These are phyloP conservation scores for Cololabis saira DNA, from an alignment of 2,113 vertebrate species.

Conservation along the genomic window DNA sequence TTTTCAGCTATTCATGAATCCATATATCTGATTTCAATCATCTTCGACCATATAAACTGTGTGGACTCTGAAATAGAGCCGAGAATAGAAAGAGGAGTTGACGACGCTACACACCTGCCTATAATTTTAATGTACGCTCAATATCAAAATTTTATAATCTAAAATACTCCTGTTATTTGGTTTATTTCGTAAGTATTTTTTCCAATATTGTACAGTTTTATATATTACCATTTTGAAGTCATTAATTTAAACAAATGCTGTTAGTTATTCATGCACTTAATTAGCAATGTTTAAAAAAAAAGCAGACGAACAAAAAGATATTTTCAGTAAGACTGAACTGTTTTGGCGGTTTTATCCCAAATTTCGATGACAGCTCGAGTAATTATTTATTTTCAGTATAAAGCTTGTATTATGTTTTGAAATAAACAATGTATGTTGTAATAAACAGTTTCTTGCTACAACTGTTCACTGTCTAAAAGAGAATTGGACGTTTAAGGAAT, in stretches of 20 bases:
- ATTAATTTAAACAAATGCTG: constrained; percentile 98
- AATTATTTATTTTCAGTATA: constrained; percentile 99
- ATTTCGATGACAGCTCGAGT: constrained; percentile 92
- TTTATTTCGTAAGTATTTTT: constrained; percentile 88
- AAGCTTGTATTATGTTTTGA: constrained; percentile 95
- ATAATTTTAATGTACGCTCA: constrained; percentile 84
- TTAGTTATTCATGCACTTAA: constrained; percentile 98
- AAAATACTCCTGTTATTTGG: constrained; percentile 83
- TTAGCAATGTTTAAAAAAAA: constrained; percentile 84
- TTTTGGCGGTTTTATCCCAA: constrained; percentile 98
- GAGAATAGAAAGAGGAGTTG: constrained; percentile 56
- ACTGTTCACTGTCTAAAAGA: constrained; percentile 68
- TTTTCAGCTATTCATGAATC: constrained; percentile 66
- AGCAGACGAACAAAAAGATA: constrained; percentile 83
- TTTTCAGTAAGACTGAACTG: constrained; percentile 98
- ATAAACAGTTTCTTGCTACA: constrained; percentile 87
- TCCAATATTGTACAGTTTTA: constrained; percentile 96
- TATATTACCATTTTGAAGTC: constrained; percentile 95
- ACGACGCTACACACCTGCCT: constrained; percentile 80
- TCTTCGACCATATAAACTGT: constrained; percentile 84
- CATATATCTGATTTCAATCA: constrained; percentile 68
- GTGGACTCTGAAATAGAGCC: constrained; percentile 77
- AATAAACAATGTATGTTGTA: constrained; percentile 88
- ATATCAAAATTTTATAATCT: constrained; percentile 84
- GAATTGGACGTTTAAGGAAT: constrained; percentile 23